phyloP scores from a whole-genome alignment of 2,113 vertebrate species.

The Craseonycteris thonglongyai region DNA sequence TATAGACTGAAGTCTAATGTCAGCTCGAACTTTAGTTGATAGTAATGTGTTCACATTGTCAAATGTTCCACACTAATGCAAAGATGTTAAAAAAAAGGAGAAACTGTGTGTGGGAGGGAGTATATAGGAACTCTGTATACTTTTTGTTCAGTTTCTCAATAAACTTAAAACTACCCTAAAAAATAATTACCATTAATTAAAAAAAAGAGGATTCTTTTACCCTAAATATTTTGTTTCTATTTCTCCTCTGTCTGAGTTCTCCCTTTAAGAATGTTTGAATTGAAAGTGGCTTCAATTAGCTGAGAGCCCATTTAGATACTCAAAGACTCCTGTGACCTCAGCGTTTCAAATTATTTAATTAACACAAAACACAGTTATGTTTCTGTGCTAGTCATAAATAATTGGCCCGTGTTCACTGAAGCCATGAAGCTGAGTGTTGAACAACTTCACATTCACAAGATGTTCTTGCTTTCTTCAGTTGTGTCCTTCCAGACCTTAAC shows the following conservation, averaged over 20 bases:
- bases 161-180: neutral
- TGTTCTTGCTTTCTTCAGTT: neutral
- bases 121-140: neutral
- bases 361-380: neutral
- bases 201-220: neutral
- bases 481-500: neutral
- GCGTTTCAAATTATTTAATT: constrained; percentile 6
- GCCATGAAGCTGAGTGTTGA: neutral
- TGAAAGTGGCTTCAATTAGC: constrained; percentile 21
- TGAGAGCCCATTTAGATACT: neutral
- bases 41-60: neutral
- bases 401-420: neutral
- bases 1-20: neutral
- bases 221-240: neutral
- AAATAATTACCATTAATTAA: neutral
- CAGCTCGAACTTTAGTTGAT: neutral
- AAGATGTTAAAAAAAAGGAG: neutral
- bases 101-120: neutral
- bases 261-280: neutral
- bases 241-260: neutral
- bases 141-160: neutral
- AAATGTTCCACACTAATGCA: neutral
- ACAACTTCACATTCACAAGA: neutral
- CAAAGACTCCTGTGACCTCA: neutral
- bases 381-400: neutral